phyloP scores from a whole-genome alignment of 2,888 invertebrate species.

The Dorcus hopei region DNA sequence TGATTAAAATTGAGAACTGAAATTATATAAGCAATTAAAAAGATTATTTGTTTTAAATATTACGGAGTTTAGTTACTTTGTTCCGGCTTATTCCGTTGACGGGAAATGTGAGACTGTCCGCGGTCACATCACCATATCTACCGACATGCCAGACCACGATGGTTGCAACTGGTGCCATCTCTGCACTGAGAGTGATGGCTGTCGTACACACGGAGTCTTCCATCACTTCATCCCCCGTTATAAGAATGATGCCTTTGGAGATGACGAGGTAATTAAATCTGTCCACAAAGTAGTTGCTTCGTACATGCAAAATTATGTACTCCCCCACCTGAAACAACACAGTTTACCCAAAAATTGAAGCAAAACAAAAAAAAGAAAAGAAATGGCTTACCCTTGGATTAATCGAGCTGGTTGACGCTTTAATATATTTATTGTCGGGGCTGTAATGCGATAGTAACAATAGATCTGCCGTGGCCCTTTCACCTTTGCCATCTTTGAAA shows the following conservation, averaged over 20 bases:
- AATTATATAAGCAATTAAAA: conserved; percentile 24
- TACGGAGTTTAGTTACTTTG: conserved; percentile 57
- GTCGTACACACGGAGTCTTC: conserved; percentile 73
- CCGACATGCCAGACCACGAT: conserved; percentile 85
- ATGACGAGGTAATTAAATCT: conserved; percentile 87
- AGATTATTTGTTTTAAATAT: background rate
- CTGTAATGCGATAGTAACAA: conserved; percentile 77
- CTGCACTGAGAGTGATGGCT: conserved; percentile 76
- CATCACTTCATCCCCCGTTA: conserved; percentile 83
- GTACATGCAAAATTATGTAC: conserved; percentile 91
- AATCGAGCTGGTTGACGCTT: conserved; percentile 80
- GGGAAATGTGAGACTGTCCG: conserved; percentile 93
- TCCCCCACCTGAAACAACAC: conserved; percentile 71
- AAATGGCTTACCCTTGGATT: conserved; percentile 61
- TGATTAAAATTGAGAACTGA: conserved; percentile 79
- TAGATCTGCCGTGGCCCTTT: conserved; percentile 65
- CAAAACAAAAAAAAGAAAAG: background rate
- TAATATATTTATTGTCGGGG: conserved; percentile 77
- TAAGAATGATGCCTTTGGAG: conserved; percentile 87
- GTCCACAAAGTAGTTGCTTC: conserved; percentile 86
- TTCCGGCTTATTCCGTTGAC: conserved; percentile 93
- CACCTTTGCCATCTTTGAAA: conserved; percentile 66
- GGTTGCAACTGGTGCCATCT: conserved; percentile 91
- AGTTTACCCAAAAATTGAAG: conserved; percentile 10
- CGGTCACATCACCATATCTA: conserved; percentile 78